Evolutionary conservation across 2,888 invertebrate species (phyloP).

Genomic region (Tupiocoris notatus): DNA sequence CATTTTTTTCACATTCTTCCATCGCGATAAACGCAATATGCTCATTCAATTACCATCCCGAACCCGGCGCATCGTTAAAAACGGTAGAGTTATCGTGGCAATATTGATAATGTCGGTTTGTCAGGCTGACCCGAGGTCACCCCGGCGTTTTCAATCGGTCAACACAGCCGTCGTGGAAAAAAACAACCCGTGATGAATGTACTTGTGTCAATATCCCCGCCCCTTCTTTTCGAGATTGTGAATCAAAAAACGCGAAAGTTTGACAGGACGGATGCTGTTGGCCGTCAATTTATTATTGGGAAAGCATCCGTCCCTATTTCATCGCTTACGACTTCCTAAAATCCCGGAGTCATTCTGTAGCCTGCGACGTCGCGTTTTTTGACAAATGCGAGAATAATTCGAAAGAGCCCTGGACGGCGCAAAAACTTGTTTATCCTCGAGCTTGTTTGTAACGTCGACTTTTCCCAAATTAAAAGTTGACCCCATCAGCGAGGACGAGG

Average conservation of each 20-base stretch:
- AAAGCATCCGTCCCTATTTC: neutral
- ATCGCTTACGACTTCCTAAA: neutral
- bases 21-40: no score
- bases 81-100: no score
- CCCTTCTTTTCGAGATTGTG: constrained; percentile 17
- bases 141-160: no score
- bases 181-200: no score
- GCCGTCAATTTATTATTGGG: constrained; percentile 18
- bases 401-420: constrained; percentile 23
- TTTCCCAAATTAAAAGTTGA: constrained; percentile 34
- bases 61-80: no score
- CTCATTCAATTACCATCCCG: no score
- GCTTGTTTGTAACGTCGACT: constrained; percentile 37
- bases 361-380: neutral
- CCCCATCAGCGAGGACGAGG: neutral
- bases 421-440: constrained; percentile 42
- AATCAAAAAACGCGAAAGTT: constrained; percentile 21
- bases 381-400: constrained; percentile 41
- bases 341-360: neutral
- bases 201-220: no score
- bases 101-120: no score
- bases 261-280: constrained; percentile 30
- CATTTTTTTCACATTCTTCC: no score
- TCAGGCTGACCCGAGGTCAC: no score
- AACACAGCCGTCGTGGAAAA: no score